These are phyloP conservation scores for Tinea pellionella DNA, from an alignment of 2,888 invertebrate species.

Conservation along the genomic window DNA sequence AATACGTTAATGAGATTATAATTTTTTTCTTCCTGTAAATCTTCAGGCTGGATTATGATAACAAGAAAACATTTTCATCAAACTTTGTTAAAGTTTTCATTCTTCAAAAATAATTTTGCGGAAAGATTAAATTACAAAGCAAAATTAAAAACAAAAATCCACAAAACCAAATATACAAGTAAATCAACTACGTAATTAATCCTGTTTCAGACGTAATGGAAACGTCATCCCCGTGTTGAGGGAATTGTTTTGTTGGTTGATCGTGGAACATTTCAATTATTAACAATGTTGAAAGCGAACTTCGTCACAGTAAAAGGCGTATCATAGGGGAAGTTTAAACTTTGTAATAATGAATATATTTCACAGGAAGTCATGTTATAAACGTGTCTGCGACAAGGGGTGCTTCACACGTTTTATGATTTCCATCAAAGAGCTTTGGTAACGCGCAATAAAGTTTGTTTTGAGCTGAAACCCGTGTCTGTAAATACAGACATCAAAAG, in stretches of 20 bases:
- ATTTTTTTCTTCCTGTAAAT: too few species aligned
- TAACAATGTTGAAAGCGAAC: neutral
- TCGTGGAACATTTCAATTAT: neutral
- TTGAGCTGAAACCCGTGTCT: constrained; percentile 8
- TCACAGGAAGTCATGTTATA: neutral
- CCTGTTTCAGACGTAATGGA: neutral
- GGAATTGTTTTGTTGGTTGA: neutral
- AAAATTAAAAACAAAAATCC: neutral
- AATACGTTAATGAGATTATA: too few species aligned
- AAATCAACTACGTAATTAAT: neutral
- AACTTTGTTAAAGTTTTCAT: neutral
- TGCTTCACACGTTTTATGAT: constrained; percentile 7
- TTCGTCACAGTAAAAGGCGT: too few species aligned
- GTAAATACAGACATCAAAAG: constrained; percentile 7
- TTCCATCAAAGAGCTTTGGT: constrained; percentile 2
- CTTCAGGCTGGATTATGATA: neutral
- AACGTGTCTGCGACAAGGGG: neutral
- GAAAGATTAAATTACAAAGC: neutral
- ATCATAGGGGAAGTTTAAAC: neutral
- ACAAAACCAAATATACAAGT: neutral
- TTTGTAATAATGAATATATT: neutral
- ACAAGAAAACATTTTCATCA: neutral
- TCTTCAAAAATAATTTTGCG: neutral
- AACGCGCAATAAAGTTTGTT: constrained; percentile 13
- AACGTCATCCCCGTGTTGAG: neutral